Base-by-base conservation (phyloP, 2,797 vertebrate genomes). In the Erpetoichthys calabaricus region DNA sequence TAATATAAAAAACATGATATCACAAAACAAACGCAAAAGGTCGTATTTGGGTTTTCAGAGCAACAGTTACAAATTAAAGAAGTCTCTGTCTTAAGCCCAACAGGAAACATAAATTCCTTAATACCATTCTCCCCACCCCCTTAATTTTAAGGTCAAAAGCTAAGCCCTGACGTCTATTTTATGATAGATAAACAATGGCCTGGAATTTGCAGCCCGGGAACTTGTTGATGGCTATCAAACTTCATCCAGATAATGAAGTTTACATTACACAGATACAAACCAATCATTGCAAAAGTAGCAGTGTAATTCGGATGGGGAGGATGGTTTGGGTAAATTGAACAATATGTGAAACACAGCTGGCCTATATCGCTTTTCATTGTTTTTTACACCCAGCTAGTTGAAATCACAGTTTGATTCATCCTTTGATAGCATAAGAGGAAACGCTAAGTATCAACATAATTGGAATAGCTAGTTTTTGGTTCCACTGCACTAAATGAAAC, bases 141-240 rank as follows among this genome's bases (percentile, higher is more conserved):
- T 25, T n/a, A 49, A 7, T 66, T 78, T 71, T 73, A 69, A 65
- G 63, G 67, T 72, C 68, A 66, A 47, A 65, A 63, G 69, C 74
- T 73, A 61, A 70, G 67, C 68, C 71, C 74, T 74, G 74, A 61
- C 69, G 65, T 69, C 60, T 67, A 1, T 0, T 46, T 52, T 53
- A 25, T 51, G 57, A 51, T n/a, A 0, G 9, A 62, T 53, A n/a
- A 3, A 0, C 2, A 42, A 1, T 0, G 2, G n/a, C 2, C 46
- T 43, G 53, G 63, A 53, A 52, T 62, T 10, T 60, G 63, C 7
- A 44, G 53, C 46, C 45, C 47, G 10, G 51, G n/a, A 8, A 41
- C 4, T 61, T 53, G 56, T 57, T 59, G 53, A 44, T 3, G n/a
- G 7, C 6, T 56, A 59, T 59, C 51, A 59, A 59, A 59, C 54